Evolutionary conservation across 1,140 invertebrate species (phyloP), one percentile per base, ranked within the genome.

Genomic region (Drosophila ironensis): DNA sequence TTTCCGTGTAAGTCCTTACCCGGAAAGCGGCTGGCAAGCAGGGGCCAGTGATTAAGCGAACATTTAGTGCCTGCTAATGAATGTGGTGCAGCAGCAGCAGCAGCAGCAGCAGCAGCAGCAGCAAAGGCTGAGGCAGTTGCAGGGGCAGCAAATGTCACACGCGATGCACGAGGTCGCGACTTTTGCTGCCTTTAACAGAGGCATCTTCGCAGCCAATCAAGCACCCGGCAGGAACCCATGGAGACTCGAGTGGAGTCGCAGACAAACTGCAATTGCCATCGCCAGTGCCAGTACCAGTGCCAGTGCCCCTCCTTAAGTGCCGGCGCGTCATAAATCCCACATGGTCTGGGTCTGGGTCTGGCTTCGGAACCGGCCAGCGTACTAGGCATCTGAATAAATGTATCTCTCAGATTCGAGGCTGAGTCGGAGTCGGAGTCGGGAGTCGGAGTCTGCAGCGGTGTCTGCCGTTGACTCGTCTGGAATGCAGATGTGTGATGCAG

Each of bases 11-110:
- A 41, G 17, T 33, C 48, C 8, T 20, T 46, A 64, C 53, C 60
- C 66, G 64, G 66, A 66, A 73, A 81, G 51, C 51, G 28, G 35
- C 12, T 44, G 48, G 28, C 52, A 17, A 46, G 42, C 46, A 20
- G 61, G 68, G 67, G 53, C n/a, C n/a, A n/a, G 48, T 84, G 80
- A 84, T 86, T 72, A 80, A 84, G 56, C 52, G 80, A 86, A 86
- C 80, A 86, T 84, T 84, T 84, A 84, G 84, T 68, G 78, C 70
- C 80, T 84, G 80, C 80, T 84, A 84, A 84, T 84, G 80, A 84
- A 84, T 84, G 75, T 87, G 80, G 80, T 84, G 80, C 80, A 84
- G 57, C 54, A 57, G 47, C 48, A 53, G 27, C 41, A 33, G 33
- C 59, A 45, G 27, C 40, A 11, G 27, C 11, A 11, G 33, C 28